phyloP scores from a whole-genome alignment of 2,888 invertebrate genomes.

The Apocheima hispidaria region DNA sequence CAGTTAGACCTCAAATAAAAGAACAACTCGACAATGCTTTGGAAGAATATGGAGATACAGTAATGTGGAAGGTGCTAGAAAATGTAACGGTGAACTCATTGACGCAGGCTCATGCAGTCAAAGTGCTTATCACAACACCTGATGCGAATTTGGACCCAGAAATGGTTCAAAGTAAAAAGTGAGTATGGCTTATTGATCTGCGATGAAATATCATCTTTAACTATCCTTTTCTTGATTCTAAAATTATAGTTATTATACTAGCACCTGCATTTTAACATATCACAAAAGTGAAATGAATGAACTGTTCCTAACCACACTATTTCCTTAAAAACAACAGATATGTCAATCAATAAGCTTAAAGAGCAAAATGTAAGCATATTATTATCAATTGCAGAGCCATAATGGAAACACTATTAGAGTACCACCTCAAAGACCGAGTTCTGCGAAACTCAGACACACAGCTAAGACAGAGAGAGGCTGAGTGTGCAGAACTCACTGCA shows the following conservation, averaged over 20 bases:
- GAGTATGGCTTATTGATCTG: too few species aligned
- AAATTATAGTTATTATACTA: too few species aligned
- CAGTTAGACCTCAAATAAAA: slow-evolving; percentile 56
- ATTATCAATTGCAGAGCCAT: slow-evolving; percentile 60
- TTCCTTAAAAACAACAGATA: too few species aligned
- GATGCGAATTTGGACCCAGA: slow-evolving; percentile 56
- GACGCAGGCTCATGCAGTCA: slow-evolving; percentile 62
- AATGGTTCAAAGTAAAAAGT: slow-evolving; percentile 67
- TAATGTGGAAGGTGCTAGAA: slow-evolving; percentile 61
- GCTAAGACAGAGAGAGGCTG: slow-evolving; percentile 54
- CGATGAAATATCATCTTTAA: too few species aligned
- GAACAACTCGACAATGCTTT: slow-evolving; percentile 50
- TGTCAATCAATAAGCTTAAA: too few species aligned
- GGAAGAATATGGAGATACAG: slow-evolving; percentile 60
- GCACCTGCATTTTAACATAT: too few species aligned
- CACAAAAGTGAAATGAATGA: too few species aligned
- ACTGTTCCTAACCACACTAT: too few species aligned
- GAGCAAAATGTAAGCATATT: too few species aligned
- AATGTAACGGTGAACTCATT: slow-evolving; percentile 62
- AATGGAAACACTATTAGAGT: slow-evolving; percentile 53
- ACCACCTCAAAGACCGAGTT: slow-evolving; percentile 52
- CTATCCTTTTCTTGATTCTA: too few species aligned
- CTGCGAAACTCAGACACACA: slow-evolving; percentile 52
- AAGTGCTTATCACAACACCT: slow-evolving; percentile 54
- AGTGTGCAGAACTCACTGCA: slow-evolving; percentile 46